Percentiles rank a stretch among this genome's conserved stretches.
Evolutionary conservation across 2,888 invertebrate genomes (phyloP).

Genomic region (Odontomyia ornata): DNA sequence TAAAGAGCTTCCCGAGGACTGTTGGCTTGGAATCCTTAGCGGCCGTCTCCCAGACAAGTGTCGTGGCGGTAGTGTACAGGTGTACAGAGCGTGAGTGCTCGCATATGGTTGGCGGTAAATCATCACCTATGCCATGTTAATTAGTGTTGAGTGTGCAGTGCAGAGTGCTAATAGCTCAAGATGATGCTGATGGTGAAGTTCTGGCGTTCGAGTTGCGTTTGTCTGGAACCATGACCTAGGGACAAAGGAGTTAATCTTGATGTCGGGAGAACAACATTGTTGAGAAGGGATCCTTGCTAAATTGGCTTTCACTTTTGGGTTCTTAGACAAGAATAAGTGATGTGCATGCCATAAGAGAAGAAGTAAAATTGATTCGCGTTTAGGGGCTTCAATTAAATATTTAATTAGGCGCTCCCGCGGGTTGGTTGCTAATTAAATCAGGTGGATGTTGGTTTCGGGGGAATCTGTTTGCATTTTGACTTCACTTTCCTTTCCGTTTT

Average conservation of each 20-base stretch:
- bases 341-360: too few relatives aligned
- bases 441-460: neutral
- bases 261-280: too few relatives aligned
- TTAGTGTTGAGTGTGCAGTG: constrained; percentile 34
- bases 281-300: too few relatives aligned
- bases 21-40: constrained; percentile 19
- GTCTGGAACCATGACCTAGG: neutral
- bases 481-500: neutral
- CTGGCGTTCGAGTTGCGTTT: neutral
- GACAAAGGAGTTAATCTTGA: too few relatives aligned
- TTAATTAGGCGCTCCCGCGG: neutral
- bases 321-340: too few relatives aligned
- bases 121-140: constrained; percentile 26
- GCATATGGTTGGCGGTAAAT: constrained; percentile 25
- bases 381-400: neutral
- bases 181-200: constrained; percentile 12
- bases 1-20: neutral
- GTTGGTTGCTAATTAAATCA: neutral
- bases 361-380: too few relatives aligned
- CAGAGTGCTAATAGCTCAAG: neutral
- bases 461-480: neutral
- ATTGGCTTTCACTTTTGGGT: too few relatives aligned
- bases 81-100: neutral
- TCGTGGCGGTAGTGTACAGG: neutral
- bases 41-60: constrained; percentile 6